Base-by-base conservation (phyloP, 1,140 invertebrate genomes). In the Brachystomella parvula region DNA sequence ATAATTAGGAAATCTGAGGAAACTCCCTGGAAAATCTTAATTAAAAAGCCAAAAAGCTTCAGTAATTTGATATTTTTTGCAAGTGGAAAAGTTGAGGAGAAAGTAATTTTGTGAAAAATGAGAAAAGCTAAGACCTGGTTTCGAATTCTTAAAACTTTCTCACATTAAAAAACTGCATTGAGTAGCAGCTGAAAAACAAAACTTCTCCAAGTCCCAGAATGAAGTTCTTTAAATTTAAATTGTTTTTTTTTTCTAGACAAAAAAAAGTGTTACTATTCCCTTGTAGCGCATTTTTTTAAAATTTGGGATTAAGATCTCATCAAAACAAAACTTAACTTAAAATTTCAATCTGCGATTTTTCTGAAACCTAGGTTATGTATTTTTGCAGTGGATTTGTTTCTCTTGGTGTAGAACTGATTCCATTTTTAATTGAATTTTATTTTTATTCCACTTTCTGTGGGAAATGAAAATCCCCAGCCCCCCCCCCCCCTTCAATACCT, bases 211-310 rank as follows among this genome's bases (percentile, higher is more conserved):
- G 9, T 44, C 9, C n/a, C n/a, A 44, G 9, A n/a, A 44, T 12
- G 9, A 44, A 44, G 9, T 44, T 44, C 9, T 44, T 12, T 44
- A n/a, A 12, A 44, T 44, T 9, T 44, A 44, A 44, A n/a, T n/a
- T 44, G 9, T n/a, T 44, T n/a, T 44, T 44, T 44, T 44, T n/a
- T 12, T 44, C n/a, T 44, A 44, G n/a, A 12, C 39, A 44, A n/a
- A 12, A 44, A n/a, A 44, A n/a, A 44, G n/a, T 44, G 39, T 44
- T 44, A n/a, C n/a, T 44, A 9, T 9, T 44, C n/a, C n/a, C 9
- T n/a, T 44, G n/a, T n/a, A n/a, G n/a, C n/a, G 39, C 39, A n/a
- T 44, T 44, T 44, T 44, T 44, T 44, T 44, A 44, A 44, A 44
- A 12, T 44, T 44, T 9, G 39, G n/a, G n/a, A 44, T 44, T 44